Evolutionary conservation across 2,888 invertebrate genomes (phyloP).

Genomic region (Folsomia manolachei): DNA sequence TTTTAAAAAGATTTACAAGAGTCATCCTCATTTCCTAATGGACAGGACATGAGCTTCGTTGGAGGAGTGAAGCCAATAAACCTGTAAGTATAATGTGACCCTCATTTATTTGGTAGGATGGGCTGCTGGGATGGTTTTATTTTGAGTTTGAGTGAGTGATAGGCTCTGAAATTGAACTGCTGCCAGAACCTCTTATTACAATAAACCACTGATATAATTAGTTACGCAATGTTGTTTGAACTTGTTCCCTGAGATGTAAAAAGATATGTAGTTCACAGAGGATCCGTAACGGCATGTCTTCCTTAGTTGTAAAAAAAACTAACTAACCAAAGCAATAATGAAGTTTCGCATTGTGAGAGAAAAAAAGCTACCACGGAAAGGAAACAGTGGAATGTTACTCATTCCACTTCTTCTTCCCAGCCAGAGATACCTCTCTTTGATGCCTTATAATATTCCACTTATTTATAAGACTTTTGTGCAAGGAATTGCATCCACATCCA

Average conservation of each 20-base stretch:
- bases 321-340: no score
- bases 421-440: background rate
- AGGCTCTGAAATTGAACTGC: conserved; percentile 17
- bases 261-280: background rate
- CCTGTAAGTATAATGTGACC: conserved; percentile 5
- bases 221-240: conserved; percentile 23
- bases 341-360: background rate
- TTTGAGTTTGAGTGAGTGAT: conserved; percentile 17
- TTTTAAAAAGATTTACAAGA: conserved; percentile 10
- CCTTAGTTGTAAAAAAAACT: no score
- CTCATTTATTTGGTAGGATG: background rate
- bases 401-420: background rate
- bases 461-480: background rate
- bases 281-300: no score
- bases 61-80: background rate
- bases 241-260: conserved; percentile 8
- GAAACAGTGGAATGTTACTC: background rate
- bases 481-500: no score
- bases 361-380: no score
- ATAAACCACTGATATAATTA: conserved; percentile 24
- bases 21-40: conserved; percentile 18
- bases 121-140: background rate
- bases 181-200: conserved; percentile 22
- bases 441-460: background rate
- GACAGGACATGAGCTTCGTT: background rate